phyloP scores from a whole-genome alignment of 1,140 invertebrate species.

The Leptinotarsa defecta region DNA sequence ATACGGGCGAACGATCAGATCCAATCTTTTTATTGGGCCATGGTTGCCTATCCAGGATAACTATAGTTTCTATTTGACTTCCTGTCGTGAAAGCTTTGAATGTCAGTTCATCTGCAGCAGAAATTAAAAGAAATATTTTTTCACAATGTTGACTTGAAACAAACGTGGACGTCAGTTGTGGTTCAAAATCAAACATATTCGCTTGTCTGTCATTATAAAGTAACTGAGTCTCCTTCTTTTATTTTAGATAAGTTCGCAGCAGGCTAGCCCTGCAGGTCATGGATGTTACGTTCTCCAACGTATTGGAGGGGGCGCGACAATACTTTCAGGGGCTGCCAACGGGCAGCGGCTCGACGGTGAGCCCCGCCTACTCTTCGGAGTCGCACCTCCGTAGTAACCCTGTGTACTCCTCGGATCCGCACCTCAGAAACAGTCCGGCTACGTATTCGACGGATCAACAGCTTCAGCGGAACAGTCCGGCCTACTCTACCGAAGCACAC shows the following conservation, averaged over 20 bases:
- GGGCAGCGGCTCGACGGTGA: constrained; percentile 58
- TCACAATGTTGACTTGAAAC: no score
- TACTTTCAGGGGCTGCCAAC: constrained; percentile 77
- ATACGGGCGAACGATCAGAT: no score
- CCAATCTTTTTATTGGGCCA: no score
- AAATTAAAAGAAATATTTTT: no score
- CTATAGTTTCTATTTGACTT: no score
- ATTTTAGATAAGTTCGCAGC: constrained; percentile 20
- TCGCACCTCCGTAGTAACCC: not conserved
- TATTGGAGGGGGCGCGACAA: constrained; percentile 77
- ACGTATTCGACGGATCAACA: not conserved
- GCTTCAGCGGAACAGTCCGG: not conserved
- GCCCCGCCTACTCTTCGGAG: constrained; percentile 41
- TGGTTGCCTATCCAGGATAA: no score
- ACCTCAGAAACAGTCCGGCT: not conserved
- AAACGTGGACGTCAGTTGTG: no score
- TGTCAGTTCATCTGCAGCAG: no score
- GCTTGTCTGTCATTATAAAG: no score
- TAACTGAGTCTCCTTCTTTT: not conserved
- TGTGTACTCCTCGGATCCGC: not conserved
- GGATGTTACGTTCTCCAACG: constrained; percentile 77
- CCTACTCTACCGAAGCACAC: constrained; percentile 18
- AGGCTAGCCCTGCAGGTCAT: constrained; percentile 62
- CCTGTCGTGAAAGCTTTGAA: no score
- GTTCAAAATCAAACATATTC: no score